Conservation (phyloP, 92 coral and sea anemone genomes). For the Paragorgia papillata region DNA sequence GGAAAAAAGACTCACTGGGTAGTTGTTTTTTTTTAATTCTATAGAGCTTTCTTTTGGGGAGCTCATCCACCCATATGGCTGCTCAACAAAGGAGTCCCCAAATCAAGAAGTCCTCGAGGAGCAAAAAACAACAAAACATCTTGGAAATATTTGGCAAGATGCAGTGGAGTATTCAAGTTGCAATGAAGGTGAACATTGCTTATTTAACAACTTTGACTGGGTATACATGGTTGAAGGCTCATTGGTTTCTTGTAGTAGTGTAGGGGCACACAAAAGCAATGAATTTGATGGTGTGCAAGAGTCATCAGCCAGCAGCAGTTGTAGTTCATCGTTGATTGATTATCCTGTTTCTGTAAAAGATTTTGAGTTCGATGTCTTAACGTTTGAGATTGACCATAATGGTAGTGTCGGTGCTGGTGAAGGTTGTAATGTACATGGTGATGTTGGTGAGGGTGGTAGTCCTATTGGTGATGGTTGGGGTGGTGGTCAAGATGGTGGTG, state of each 20-base stretch:
- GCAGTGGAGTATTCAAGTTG: slow-evolving; percentile 39
- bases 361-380: neutral
- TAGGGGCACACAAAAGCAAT: neutral
- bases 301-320: neutral
- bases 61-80: slow-evolving; percentile 4
- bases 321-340: slow-evolving; percentile 7
- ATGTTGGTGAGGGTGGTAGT: too few species aligned
- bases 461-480: neutral
- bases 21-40: neutral
- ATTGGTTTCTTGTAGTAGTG: neutral
- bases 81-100: slow-evolving; percentile 33
- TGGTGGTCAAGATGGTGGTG: neutral
- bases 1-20: too few species aligned
- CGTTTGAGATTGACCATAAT: neutral
- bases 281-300: neutral
- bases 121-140: neutral
- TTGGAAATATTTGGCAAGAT: slow-evolving; percentile 39
- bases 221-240: slow-evolving; percentile 1
- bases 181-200: neutral
- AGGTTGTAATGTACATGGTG: too few species aligned
- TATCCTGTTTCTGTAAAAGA: neutral
- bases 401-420: too few species aligned
- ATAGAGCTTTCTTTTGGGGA: slow-evolving; percentile 44
- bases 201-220: slow-evolving; percentile 13
- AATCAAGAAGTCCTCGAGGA: slow-evolving; percentile 5